Conservation (phyloP, 2,888 invertebrate genomes). For the Listrodromus nycthemerus region DNA sequence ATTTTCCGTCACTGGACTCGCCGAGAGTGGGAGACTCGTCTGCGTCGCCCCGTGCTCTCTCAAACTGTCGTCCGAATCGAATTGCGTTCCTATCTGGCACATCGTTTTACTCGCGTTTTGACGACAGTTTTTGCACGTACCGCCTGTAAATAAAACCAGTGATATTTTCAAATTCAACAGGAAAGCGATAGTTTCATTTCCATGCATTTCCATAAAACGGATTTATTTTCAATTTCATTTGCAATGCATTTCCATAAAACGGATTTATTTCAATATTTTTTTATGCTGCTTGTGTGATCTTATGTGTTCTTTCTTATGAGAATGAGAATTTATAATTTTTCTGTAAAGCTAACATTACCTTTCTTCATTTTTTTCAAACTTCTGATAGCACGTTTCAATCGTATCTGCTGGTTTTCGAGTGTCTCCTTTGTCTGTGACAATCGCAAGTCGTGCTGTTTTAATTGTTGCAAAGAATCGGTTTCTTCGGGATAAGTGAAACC, state of each 20-base stretch:
- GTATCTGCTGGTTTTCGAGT: constrained; percentile 87
- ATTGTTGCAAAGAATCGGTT: constrained; percentile 88
- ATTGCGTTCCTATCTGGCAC: constrained; percentile 80
- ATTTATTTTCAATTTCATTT: not conserved
- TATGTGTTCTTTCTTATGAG: not conserved
- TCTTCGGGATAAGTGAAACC: constrained; percentile 88
- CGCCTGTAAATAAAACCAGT: constrained; percentile 67
- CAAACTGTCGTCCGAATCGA: constrained; percentile 76
- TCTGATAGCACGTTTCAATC: constrained; percentile 85
- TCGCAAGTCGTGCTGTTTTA: constrained; percentile 88
- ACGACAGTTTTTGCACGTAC: constrained; percentile 75
- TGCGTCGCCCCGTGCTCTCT: constrained; percentile 79
- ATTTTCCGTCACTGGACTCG: constrained; percentile 75
- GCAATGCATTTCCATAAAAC: not conserved
- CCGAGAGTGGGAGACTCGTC: constrained; percentile 75
- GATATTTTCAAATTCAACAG: not conserved
- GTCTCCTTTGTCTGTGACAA: constrained; percentile 88
- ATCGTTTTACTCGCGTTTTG: constrained; percentile 77
- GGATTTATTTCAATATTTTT: not conserved
- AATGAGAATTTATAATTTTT: no score
- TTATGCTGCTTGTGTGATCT: not conserved
- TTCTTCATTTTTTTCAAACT: constrained; percentile 84
- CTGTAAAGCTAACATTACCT: no score
- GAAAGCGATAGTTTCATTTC: not conserved
- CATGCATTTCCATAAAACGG: not conserved